Evolutionary conservation across 2,113 vertebrate species (phyloP).

Genomic region (Arothron firmamentum): DNA sequence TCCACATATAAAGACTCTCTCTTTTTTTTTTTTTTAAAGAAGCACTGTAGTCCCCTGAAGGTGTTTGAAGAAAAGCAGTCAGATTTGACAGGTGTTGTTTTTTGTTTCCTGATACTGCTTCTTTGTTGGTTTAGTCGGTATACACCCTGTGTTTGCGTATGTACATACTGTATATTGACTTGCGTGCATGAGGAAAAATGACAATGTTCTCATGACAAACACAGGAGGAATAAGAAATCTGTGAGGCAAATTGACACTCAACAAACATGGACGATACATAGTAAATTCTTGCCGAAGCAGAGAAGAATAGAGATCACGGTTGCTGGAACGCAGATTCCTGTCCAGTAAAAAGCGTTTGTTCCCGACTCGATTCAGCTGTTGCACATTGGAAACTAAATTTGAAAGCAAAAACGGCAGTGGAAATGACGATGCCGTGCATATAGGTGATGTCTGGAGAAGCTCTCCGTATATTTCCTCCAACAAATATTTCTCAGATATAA

Average conservation of each 20-base stretch:
- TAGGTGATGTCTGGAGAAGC: too few species aligned
- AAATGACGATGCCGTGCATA: neutral
- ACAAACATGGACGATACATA: neutral
- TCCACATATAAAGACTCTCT: constrained; percentile 8
- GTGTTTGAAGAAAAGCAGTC: neutral
- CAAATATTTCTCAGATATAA: neutral
- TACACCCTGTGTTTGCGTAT: neutral
- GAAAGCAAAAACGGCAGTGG: constrained; percentile 19
- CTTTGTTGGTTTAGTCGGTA: too few species aligned
- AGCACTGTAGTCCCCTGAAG: constrained; percentile 5
- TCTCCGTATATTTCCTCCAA: neutral
- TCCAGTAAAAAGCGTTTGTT: constrained; percentile 23
- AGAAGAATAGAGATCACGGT: constrained; percentile 9
- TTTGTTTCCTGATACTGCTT: too few species aligned
- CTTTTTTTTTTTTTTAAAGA: constrained; percentile 4
- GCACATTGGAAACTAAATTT: constrained; percentile 22
- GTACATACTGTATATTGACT: neutral
- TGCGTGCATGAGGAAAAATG: neutral
- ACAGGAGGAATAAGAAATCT: too few species aligned
- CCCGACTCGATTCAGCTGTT: constrained; percentile 29
- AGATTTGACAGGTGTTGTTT: constrained; percentile 11
- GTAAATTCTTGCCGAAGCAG: neutral
- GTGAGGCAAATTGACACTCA: too few species aligned
- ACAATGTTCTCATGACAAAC: neutral
- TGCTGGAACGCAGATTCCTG: constrained; percentile 14